Percentiles rank a stretch among this genome's conserved stretches.
phyloP scores from a whole-genome alignment of 2,113 vertebrate species.

The Periophthalmodon schlosseri region DNA sequence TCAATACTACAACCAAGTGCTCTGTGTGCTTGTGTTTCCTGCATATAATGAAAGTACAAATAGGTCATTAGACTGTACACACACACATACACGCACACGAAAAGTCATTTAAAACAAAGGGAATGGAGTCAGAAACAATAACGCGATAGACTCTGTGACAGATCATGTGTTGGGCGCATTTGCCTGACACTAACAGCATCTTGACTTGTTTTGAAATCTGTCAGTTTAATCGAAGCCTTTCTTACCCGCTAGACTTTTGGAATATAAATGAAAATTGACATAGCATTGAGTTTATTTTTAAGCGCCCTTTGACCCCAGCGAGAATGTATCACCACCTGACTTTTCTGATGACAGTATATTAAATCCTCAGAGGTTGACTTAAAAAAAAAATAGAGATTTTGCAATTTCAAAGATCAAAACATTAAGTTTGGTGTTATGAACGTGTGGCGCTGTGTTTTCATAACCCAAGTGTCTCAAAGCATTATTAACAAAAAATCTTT shows the following conservation, averaged over 20 bases:
- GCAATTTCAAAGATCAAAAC: constrained; percentile 77
- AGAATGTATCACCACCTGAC: constrained; percentile 52
- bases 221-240: constrained; percentile 56
- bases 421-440: constrained; percentile 66
- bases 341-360: constrained; percentile 68
- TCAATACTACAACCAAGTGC: constrained; percentile 63
- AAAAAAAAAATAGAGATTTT: constrained; percentile 50
- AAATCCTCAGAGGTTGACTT: constrained; percentile 65
- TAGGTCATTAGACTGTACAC: constrained; percentile 38
- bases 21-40: constrained; percentile 59
- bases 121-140: constrained; percentile 46
- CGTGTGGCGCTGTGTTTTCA: constrained; percentile 74
- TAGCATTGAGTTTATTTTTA: constrained; percentile 74
- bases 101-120: constrained; percentile 12
- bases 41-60: constrained; percentile 62
- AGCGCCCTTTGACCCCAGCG: constrained; percentile 63
- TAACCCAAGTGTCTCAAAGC: constrained; percentile 73
- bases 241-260: constrained; percentile 39
- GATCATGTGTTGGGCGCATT: constrained; percentile 42
- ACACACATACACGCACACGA: constrained; percentile 13
- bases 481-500: constrained; percentile 71
- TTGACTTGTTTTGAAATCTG: constrained; percentile 64
- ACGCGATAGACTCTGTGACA: constrained; percentile 38
- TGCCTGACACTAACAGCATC: constrained; percentile 46
- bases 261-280: constrained; percentile 61